Evolutionary conservation across 2,888 invertebrate species (phyloP).

Genomic region (Scaptomyza tumidula): DNA sequence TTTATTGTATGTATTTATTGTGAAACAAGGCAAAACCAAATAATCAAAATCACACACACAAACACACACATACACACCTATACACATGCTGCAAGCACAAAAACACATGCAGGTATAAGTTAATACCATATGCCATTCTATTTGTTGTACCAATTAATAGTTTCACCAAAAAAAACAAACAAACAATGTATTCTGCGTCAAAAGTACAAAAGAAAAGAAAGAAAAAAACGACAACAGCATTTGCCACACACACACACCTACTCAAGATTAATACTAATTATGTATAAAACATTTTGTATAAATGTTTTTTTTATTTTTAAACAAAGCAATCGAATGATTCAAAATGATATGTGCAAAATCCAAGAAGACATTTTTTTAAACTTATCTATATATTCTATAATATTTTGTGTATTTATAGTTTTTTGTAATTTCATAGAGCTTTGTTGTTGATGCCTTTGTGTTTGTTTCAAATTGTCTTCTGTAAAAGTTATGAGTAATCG

Average conservation of each 20-base stretch:
- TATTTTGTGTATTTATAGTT: conserved; percentile 35
- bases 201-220: conserved; percentile 52
- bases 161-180: conserved; percentile 59
- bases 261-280: conserved; percentile 23
- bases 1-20: conserved; percentile 61
- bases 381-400: conserved; percentile 18
- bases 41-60: conserved; percentile 40
- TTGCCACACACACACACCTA: conserved; percentile 43
- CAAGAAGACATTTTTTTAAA: conserved; percentile 69
- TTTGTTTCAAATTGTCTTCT: conserved; percentile 38
- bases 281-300: conserved; percentile 17
- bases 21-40: conserved; percentile 59
- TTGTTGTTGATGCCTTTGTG: conserved; percentile 40
- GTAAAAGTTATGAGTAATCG: conserved; percentile 26
- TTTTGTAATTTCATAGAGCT: conserved; percentile 50
- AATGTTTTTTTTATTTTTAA: conserved; percentile 39
- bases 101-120: conserved; percentile 39
- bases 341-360: conserved; percentile 44
- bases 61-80: conserved; percentile 23
- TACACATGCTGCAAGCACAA: conserved; percentile 70
- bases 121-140: conserved; percentile 22
- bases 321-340: conserved; percentile 28
- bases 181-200: conserved; percentile 55
- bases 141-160: conserved; percentile 55
- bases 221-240: conserved; percentile 50